phyloP scores from a whole-genome alignment of 2,888 invertebrate species.

The Thalpophila matura region DNA sequence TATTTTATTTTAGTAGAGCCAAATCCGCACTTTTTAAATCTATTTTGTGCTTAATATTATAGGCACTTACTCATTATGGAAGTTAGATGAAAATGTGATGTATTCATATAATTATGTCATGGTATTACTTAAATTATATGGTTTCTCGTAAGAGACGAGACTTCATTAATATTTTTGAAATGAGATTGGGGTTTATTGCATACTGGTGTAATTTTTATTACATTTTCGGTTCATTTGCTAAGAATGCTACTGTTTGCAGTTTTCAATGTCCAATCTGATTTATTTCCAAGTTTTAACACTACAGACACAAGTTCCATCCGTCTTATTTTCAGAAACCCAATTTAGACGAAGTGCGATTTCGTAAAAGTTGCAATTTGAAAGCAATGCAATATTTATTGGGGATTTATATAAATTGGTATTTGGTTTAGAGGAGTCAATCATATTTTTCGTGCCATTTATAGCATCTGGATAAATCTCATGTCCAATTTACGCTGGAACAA shows the following conservation, averaged over 20 bases:
- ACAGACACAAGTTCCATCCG: constrained; percentile 28
- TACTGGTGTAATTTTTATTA: not conserved
- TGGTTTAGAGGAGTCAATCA: constrained; percentile 46
- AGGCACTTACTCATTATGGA: not conserved
- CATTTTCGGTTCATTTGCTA: not conserved
- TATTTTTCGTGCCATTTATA: constrained; percentile 17
- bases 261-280: constrained; percentile 25
- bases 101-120: no score
- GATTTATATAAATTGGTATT: constrained; percentile 62
- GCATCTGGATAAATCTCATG: constrained; percentile 14
- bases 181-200: not conserved
- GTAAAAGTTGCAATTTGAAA: constrained; percentile 63
- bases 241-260: not conserved
- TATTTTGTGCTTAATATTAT: not conserved
- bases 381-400: constrained; percentile 63
- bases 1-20: constrained; percentile 5
- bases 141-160: not conserved
- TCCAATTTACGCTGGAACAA: not conserved
- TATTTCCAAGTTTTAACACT: constrained; percentile 38
- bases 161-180: not conserved
- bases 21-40: no score
- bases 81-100: not conserved
- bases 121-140: not conserved
- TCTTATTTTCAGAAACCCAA: constrained; percentile 50
- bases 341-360: constrained; percentile 45